A percentile compares a stretch with the other conserved stretches of the same genome.
Conservation (phyloP, 2,113 vertebrate species). For the Murina feae region DNA sequence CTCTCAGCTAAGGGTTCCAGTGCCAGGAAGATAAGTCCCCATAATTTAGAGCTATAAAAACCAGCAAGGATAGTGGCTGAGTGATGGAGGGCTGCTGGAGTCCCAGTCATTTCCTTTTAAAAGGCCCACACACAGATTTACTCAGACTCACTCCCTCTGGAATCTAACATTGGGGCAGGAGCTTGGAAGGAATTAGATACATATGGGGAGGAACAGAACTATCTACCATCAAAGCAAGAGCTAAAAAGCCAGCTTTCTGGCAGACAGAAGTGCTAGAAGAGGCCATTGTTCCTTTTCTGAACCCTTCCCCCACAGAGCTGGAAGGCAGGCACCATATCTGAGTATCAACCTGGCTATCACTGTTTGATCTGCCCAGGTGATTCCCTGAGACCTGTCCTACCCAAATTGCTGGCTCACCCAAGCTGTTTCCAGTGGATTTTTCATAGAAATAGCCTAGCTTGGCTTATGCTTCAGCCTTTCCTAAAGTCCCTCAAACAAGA, state of each 20-base stretch:
- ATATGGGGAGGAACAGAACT: not conserved
- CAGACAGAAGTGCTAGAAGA: not conserved
- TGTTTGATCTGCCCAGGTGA: not conserved
- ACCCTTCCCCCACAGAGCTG: not conserved
- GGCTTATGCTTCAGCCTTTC: not conserved
- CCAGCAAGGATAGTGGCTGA: not conserved
- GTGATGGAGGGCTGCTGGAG: not conserved
- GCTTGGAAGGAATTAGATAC: not conserved
- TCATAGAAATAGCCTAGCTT: not conserved
- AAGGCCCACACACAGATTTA: not conserved
- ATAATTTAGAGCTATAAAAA: not conserved
- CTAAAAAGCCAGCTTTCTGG: not conserved
- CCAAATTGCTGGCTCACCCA: not conserved
- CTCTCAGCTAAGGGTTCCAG: not conserved
- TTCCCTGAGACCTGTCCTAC: not conserved
- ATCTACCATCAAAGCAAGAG: not conserved
- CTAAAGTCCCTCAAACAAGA: not conserved
- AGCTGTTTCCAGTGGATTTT: not conserved
- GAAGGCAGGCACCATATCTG: not conserved
- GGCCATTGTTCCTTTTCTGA: not conserved
- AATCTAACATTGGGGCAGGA: not conserved
- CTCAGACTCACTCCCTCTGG: not conserved
- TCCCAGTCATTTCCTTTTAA: not conserved
- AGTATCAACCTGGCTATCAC: not conserved
- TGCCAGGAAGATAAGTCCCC: not conserved